These are phyloP conservation scores for Misgurnus mizolepis DNA, from an alignment of 2,113 vertebrate species.

Conservation along the genomic window DNA sequence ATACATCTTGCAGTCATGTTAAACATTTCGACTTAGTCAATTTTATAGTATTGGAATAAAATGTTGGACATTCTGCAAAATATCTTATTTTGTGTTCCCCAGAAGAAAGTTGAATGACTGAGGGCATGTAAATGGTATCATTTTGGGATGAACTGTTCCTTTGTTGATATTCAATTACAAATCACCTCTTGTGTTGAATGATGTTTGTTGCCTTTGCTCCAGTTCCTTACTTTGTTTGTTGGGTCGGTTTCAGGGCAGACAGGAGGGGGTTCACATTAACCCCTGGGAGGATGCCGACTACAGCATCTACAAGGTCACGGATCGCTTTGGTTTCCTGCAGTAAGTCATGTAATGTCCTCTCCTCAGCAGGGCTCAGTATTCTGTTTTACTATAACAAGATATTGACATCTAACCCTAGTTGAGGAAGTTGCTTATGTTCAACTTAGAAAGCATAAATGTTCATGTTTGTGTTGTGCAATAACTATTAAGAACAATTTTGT, in stretches of 20 bases:
- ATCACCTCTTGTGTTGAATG: neutral
- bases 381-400: neutral
- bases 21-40: no score
- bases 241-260: conserved; percentile 76
- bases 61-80: no score
- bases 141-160: neutral
- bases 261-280: conserved; percentile 80
- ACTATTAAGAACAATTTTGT: neutral
- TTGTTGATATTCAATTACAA: neutral
- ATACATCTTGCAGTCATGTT: no score
- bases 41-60: no score
- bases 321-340: conserved; percentile 88
- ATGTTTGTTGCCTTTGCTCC: conserved; percentile 23
- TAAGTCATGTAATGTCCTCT: conserved; percentile 60
- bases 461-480: neutral
- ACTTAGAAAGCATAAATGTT: neutral
- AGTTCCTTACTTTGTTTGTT: conserved; percentile 40
- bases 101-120: no score
- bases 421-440: neutral
- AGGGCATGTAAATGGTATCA: no score
- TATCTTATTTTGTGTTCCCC: no score
- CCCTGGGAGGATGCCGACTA: conserved; percentile 87
- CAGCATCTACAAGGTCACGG: conserved; percentile 83
- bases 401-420: neutral
- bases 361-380: neutral